Conservation (phyloP, 35 echinoderm and acorn worm genomes). For the Anneissia japonica region DNA sequence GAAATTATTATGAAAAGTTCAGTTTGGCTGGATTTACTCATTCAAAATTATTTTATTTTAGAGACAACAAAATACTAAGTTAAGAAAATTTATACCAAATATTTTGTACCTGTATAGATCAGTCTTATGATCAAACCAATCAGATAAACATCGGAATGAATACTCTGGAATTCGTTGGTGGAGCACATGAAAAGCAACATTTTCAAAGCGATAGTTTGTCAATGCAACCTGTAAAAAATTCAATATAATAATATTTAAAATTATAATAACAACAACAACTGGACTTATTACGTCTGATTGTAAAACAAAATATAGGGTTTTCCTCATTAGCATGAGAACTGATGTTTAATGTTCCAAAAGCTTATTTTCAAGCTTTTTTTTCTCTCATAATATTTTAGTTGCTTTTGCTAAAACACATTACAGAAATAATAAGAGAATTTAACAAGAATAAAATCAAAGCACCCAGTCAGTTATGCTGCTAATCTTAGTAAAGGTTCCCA, state of each 20-base stretch:
- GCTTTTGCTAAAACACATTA: no score
- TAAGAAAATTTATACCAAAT: not conserved
- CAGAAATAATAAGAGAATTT: no score
- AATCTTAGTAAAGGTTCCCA: no score
- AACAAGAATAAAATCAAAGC: no score
- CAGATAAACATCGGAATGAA: constrained; percentile 65
- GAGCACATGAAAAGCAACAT: constrained; percentile 85
- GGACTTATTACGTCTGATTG: no score
- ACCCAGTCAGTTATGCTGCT: no score
- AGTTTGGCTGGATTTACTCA: not conserved
- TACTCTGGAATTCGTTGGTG: constrained; percentile 78
- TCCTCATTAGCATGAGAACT: no score
- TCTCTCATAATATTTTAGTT: no score
- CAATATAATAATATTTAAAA: not conserved
- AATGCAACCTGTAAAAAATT: constrained; percentile 59
- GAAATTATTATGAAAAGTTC: not conserved
- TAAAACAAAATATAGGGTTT: no score
- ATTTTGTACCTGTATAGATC: constrained; percentile 81
- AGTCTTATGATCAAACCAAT: constrained; percentile 86
- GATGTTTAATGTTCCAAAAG: no score
- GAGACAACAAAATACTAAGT: not conserved
- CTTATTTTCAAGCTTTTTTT: no score
- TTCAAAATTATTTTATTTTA: not conserved
- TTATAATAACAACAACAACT: no score
- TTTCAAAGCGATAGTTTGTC: constrained; percentile 92